Percentiles rank a stretch among this genome's conserved stretches.
These are phyloP conservation scores for Furnarius figulus DNA, from an alignment of 2,113 vertebrate species.

Conservation along the genomic window DNA sequence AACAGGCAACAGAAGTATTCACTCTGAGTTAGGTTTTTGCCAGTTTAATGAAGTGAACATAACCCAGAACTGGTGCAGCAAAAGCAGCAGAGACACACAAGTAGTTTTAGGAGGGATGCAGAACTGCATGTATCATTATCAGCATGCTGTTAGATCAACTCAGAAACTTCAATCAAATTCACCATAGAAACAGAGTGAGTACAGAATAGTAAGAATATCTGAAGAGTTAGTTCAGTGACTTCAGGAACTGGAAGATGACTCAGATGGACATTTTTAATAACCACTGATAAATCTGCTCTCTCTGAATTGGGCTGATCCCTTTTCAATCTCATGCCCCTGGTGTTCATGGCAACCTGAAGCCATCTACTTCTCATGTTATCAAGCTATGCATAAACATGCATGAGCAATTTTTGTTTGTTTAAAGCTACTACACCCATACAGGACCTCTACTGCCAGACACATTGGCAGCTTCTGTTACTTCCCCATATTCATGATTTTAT, in stretches of 20 bases:
- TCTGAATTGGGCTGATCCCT: neutral
- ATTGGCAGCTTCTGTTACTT: neutral
- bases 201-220: neutral
- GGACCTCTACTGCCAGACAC: neutral
- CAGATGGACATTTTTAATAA: neutral
- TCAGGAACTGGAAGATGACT: neutral
- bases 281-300: neutral
- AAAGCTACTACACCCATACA: neutral
- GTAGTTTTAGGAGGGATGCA: neutral
- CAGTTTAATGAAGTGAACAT: neutral
- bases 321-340: neutral
- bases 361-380: neutral
- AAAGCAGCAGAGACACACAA: neutral
- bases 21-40: neutral
- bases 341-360: neutral
- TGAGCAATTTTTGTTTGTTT: neutral
- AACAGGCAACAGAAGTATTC: neutral
- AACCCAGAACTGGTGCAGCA: neutral
- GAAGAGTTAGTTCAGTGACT: neutral
- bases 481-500: neutral
- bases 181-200: neutral
- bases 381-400: neutral
- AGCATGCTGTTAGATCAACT: neutral
- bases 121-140: neutral
- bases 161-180: neutral